Evolutionary conservation across 1,140 invertebrate species (phyloP).

Genomic region (Bacillus rossius): DNA sequence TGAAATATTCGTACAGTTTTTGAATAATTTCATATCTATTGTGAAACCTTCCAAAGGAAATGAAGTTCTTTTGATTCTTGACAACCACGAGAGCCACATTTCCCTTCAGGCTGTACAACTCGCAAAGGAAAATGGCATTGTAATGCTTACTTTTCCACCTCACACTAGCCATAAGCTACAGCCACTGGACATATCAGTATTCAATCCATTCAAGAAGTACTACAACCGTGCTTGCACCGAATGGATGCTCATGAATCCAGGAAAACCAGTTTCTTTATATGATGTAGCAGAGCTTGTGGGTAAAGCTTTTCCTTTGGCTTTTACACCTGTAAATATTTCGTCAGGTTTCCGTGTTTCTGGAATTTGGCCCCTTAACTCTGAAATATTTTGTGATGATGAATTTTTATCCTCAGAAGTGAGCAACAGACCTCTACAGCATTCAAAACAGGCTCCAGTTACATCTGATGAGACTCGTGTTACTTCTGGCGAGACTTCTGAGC

Average conservation of each 20-base stretch:
- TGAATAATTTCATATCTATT: slow-evolving; percentile 10
- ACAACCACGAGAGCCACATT: slow-evolving; percentile 23
- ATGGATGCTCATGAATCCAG: slow-evolving; percentile 31
- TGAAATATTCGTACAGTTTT: slow-evolving; percentile 9
- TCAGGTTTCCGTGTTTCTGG: slow-evolving; percentile 29
- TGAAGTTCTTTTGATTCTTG: slow-evolving; percentile 17
- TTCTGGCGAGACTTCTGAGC: too few species aligned
- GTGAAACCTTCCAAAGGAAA: slow-evolving; percentile 4
- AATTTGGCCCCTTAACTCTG: slow-evolving; percentile 33
- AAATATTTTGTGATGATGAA: slow-evolving; percentile 35
- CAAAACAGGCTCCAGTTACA: too few species aligned
- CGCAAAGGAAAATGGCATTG: slow-evolving; percentile 14
- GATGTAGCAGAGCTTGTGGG: slow-evolving; percentile 27
- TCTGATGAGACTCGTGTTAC: too few species aligned
- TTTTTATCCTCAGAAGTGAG: slow-evolving; percentile 35
- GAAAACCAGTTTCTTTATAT: slow-evolving; percentile 30
- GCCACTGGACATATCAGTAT: slow-evolving; percentile 19
- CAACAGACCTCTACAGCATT: too few species aligned
- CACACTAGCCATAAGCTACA: neutral
- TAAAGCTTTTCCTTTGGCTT: slow-evolving; percentile 20
- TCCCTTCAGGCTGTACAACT: slow-evolving; percentile 6
- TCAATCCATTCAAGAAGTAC: slow-evolving; percentile 34
- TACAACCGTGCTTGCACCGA: too few species aligned
- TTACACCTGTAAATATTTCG: slow-evolving; percentile 27
- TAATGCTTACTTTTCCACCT: slow-evolving; percentile 2